phyloP scores from a whole-genome alignment of 2,113 vertebrate species.

The Galbula dea region DNA sequence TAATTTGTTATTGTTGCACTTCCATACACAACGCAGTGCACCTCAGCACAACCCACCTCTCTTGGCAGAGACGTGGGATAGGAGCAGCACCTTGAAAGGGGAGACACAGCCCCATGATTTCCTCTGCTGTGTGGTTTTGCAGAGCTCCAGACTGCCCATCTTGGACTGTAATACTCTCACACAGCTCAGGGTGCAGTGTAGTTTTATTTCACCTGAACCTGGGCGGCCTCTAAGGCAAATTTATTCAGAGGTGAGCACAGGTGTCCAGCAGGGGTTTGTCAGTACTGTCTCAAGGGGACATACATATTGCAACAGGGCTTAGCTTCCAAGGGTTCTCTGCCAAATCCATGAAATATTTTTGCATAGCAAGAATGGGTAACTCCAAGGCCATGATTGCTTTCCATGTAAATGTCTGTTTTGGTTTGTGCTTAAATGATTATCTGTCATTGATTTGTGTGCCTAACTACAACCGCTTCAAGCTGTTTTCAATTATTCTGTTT shows the following conservation, averaged over 20 bases:
- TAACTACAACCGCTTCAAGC: slow-evolving; percentile 63
- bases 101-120: background rate
- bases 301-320: background rate
- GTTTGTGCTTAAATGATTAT: slow-evolving; percentile 71
- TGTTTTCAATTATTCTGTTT: slow-evolving; percentile 70
- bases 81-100: background rate
- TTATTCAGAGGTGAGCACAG: background rate
- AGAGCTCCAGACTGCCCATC: background rate
- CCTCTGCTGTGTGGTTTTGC: background rate
- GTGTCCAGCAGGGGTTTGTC: background rate
- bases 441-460: slow-evolving; percentile 71
- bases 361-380: slow-evolving; percentile 25
- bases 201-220: background rate
- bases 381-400: slow-evolving; percentile 38
- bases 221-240: background rate
- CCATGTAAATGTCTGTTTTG: slow-evolving; percentile 60
- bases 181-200: background rate
- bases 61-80: background rate
- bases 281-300: background rate
- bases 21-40: background rate
- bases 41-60: background rate
- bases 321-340: background rate
- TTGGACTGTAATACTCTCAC: fast-evolving
- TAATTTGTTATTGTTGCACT: background rate
- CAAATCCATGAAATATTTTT: slow-evolving; percentile 20